These are phyloP conservation scores for Alca torda DNA, from an alignment of 2,797 vertebrate genomes.

Conservation along the genomic window DNA sequence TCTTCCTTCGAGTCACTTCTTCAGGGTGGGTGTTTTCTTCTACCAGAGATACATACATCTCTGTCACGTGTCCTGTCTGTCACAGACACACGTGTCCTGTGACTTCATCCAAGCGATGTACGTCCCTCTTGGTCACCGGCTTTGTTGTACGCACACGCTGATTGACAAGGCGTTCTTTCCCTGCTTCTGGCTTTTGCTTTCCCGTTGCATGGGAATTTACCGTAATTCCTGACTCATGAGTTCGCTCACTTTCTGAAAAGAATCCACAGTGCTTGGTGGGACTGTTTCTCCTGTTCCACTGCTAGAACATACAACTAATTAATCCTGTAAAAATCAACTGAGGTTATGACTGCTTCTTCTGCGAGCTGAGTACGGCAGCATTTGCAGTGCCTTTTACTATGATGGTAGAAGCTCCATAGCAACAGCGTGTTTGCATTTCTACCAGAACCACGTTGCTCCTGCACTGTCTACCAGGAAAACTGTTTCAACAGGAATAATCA, in stretches of 20 bases:
- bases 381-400: background rate
- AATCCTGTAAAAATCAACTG: background rate
- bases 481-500: conserved; percentile 20
- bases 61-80: too few species aligned
- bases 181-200: background rate
- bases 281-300: background rate
- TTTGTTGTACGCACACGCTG: background rate
- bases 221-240: background rate
- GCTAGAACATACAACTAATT: background rate
- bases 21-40: background rate
- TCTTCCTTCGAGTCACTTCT: background rate
- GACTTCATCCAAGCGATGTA: background rate
- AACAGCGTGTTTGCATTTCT: conserved; percentile 47
- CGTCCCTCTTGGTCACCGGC: background rate
- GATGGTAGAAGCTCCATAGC: conserved; percentile 52
- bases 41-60: background rate
- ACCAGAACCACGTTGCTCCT: background rate
- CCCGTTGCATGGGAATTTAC: background rate
- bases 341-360: background rate
- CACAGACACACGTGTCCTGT: too few species aligned
- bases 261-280: background rate
- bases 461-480: conserved; percentile 11
- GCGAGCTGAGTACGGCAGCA: background rate
- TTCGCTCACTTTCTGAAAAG: background rate
- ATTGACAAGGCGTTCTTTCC: background rate